Evolutionary conservation across 2,888 invertebrate species (phyloP), one percentile per base, ranked within the genome.

Genomic region (Drosophila trichaetosa): DNA sequence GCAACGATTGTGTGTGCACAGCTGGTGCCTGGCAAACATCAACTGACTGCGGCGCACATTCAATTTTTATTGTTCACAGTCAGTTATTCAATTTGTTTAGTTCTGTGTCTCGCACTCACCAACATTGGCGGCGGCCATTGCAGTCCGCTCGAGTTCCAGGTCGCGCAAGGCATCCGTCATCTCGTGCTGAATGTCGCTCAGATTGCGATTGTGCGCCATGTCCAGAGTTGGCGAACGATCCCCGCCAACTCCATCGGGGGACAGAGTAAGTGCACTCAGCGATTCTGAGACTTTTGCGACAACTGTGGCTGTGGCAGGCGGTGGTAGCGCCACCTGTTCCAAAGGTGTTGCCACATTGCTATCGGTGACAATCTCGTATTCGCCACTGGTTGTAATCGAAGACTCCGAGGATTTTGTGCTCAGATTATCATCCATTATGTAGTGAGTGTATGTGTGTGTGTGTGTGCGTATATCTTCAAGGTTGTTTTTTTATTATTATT

Each of bases 381-480:
- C 96, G 80, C 96, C 96, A 89, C 95, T 95, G 71, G 95, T 95
- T 65, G 95, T 95, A 87, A 95, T 94, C 76, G 96, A 96, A 73
- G 96, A 96, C 93, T 96, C 96, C 87, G 95, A 94, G 69, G 96
- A 96, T 93, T 95, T 95, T 38, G 95, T 94, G 89, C 95, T 95
- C 88, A 95, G 93, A 92, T 94, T 95, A 94, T 95, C 95, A 94
- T 95, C 95, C 95, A 95, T 95, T 84, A 57, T 83, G 63, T 54
- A 68, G 49, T 42, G 11, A 16, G n/a, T 53, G 34, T 53, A 31
- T 56, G 38, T 49, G 31, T 75, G 31, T 42, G 38, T 29, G 29
- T 53, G 31, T 60, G 54, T 60, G 60, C 40, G 56, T 66, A 42
- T 58, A 40, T 34, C 48, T 48, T 80, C 87, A 81, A 83, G 82